Base-by-base conservation (phyloP, 2,888 invertebrate species). In the Tanypteryx hageni region DNA sequence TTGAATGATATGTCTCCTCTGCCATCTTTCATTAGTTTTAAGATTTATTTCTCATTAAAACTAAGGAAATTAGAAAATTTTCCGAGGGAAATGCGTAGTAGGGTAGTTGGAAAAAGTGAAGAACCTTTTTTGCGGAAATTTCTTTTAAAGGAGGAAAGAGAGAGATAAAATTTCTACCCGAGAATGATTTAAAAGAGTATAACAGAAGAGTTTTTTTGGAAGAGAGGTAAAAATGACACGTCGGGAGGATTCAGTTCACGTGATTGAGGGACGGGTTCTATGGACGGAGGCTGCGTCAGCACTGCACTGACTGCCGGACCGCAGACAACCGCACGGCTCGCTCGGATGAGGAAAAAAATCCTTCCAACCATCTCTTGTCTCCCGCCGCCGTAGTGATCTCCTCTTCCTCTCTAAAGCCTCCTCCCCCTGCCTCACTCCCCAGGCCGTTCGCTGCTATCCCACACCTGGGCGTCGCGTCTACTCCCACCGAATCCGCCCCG, bases 241-340 rank as follows among this genome's bases (percentile, higher is more conserved):
- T 57, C n/a, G n/a, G 57, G n/a, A 16, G 59, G 59, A 59, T 59
- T 86, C 31, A 31, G 86, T 61, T 7, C 27, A 59, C 58, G 86
- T 22, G 61, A 58, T 64, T 14, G 61, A 61, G 86, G 18, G 61
- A 18, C 61, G 59, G 58, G 31, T 13, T 10, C 16, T 59, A 61
- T 11, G 57, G 83, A n/a, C 83, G 56, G 83, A 83, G 22, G 86
- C 85, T 85, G 85, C 58, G 85, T 85, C 85, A 85, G 85, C 85
- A 18, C 18, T 22, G 59, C 61, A 27, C 59, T 22, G 86, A 56
- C 58, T 59, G 86, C 86, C 61, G 58, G 86, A 58, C 86, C 86
- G 86, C 86, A 86, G 86, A 86, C 86, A 27, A 27, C 8, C 22
- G 14, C 27, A n/a, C 31, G 16, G 8, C 10, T 5, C 31, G 11